Conservation (phyloP, 2,113 vertebrate genomes). For the Hiodon alosoides region DNA sequence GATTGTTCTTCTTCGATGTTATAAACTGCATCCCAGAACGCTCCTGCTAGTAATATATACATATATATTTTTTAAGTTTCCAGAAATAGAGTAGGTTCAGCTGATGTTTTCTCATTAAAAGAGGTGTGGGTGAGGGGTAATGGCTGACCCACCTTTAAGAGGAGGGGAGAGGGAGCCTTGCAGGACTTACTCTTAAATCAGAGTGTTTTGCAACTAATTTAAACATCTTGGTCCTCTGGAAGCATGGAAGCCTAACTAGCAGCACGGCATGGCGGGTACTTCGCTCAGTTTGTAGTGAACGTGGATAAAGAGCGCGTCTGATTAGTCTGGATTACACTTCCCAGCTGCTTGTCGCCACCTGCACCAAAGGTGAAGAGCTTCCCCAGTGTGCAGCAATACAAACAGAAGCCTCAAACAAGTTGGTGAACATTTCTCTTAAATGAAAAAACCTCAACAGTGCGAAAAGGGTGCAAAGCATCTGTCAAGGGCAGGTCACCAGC, state of each 20-base stretch:
- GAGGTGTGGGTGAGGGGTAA: neutral
- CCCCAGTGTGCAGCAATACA: neutral
- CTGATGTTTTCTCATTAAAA: neutral
- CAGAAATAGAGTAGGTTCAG: neutral
- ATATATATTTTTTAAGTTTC: neutral
- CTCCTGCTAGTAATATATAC: neutral
- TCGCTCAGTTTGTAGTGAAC: neutral
- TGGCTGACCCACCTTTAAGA: neutral
- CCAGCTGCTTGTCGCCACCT: neutral
- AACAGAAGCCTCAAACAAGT: neutral
- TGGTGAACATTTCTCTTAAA: no score
- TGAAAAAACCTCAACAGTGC: neutral
- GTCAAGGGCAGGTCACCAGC: no score
- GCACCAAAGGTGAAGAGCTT: neutral
- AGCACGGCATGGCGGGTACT: conserved; percentile 27
- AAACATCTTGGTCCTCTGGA: conserved; percentile 57
- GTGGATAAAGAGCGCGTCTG: conserved; percentile 8
- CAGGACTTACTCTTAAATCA: conserved; percentile 36
- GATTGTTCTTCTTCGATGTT: no score
- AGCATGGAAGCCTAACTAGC: conserved; percentile 57
- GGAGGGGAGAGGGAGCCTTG: neutral
- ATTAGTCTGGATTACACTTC: neutral
- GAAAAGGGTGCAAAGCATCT: neutral
- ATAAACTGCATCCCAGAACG: neutral
- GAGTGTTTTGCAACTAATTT: conserved; percentile 49